Base-by-base conservation (phyloP, 2,797 vertebrate genomes). In the Coccyzus lansbergi region DNA sequence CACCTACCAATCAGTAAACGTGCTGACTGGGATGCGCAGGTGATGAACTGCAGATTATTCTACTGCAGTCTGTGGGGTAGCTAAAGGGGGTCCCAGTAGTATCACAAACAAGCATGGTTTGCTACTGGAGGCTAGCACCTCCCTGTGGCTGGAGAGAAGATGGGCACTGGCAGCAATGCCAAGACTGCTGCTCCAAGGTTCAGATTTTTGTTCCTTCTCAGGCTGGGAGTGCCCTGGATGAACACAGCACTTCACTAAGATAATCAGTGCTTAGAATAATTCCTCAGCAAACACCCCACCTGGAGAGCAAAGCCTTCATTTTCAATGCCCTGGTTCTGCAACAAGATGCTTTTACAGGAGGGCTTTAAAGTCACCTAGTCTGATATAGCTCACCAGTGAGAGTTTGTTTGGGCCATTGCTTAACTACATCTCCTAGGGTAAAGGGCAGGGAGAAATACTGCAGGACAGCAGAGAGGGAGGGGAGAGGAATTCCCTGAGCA, bases 401-500 rank as follows among this genome's bases (percentile, higher is more conserved):
- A 88, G 53, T 92, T 82, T 80, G 68, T 31, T 84, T 58, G 33
- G 85, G 62, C 84, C 96, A 89, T 94, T 76, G 86, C 83, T 95
- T 84, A 63, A 10, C 85, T 91, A 91, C 82, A 94, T 92, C 78
- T 94, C 83, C 26, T 46, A 92, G 88, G 92, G 84, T 90, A 94
- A 94, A 94, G 92, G 92, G 59, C 88, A 92, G 63, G 2, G 20
- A 94, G 86, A 96, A 93, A 91, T 90, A 87, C 79, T 86, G 83
- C 91, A 90, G 85, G 63, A 93, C 63, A 87, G 34, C 1, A 0
- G 71, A 40, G 82, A 88, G 72, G 60, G 71, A 88, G 72, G 62
- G 67, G 67, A 94, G 62, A 71, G 77, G 93, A 96, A 96, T 95
- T 95, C 94, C 94, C 92, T 55, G 36, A 94, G 67, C 89, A 93